Evolutionary conservation across 2,888 invertebrate genomes (phyloP), one percentile per base, ranked within the genome.

Genomic region (Cataglyphis albicans): DNA sequence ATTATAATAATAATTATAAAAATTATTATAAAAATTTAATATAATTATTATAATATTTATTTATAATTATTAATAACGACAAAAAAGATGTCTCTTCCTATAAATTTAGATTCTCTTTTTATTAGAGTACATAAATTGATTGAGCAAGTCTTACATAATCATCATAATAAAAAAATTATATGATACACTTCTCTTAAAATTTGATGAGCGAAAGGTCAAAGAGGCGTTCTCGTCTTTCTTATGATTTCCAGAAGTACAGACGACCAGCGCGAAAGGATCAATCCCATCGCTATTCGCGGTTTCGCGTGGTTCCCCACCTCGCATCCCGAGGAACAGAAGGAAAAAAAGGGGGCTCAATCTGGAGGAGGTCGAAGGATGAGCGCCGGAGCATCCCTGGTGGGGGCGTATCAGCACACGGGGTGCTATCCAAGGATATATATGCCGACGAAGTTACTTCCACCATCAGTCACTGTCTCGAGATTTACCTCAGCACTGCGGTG

Each of bases 381-480:
- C 84, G 78, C 32, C 38, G 64, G 41, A 81, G 61, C 74, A 88
- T 88, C 90, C 90, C 90, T 87, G 83, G 88, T 83, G 89, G 88
- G 86, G 89, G 83, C 81, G 80, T 80, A 84, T 74, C 76, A 76
- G 86, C 83, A 83, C 82, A 81, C 68, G 87, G 89, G 90, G 92
- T 93, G 92, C 92, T 91, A 90, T 88, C 89, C 90, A 90, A 91
- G 92, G 91, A 92, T 94, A 94, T 94, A 94, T 93, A 94, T 93
- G 91, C 90, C 93, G 92, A 90, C 91, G 86, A 91, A 88, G 89
- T 92, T 90, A 93, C 91, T 91, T 92, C 91, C 90, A 91, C 90
- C 92, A 92, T 92, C 94, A 94, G 94, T 94, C 93, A 93, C 91
- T 92, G 90, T 86, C 90, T 92, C 92, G 93, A 91, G 93, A 91